Evolutionary conservation across 1,140 invertebrate genomes (phyloP), one percentile per base, ranked within the genome.

Genomic region (Eriosoma lanigerum): DNA sequence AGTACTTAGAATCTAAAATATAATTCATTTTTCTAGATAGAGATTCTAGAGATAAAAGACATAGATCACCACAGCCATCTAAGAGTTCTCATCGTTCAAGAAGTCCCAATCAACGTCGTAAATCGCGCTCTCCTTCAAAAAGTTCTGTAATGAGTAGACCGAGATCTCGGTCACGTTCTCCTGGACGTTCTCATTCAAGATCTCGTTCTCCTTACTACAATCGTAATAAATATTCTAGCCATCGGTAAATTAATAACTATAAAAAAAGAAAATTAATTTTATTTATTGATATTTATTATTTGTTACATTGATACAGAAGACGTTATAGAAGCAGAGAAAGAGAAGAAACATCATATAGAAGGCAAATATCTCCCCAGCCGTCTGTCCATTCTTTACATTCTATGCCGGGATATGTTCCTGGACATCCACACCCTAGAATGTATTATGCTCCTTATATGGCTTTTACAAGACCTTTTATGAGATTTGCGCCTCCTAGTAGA

Each of bases 361-460:
- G 75, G 48, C 56, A 44, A 62, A 62, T 78, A 9, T 78, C 75
- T 26, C 75, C 75, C 8, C 12, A 52, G 24, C 12, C 29, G 6
- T 15, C 32, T 46, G 29, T 60, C 1, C 75, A 78, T 78, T 13
- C 56, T 29, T 24, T 78, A 26, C 75, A 78, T 3, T 29, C 75
- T 9, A 78, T 78, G 56, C 26, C 54, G 5, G 68, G 68, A 29
- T 78, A 58, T 58, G 52, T 78, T 17, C 44, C 75, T 12, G 38
- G 38, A 29, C 68, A 72, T 48, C 50, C 72, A 44, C 75, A 78
- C 24, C 75, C 54, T 60, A 78, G 75, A 60, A 78, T 78, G 75
- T 78, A 24, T 60, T 78, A 60, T 78, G 19, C 50, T 75, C 75
- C 75, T 26, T 78, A 78, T n/a, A 78, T 78, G 75, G 24, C 75